Evolutionary conservation across 2,113 vertebrate genomes (phyloP).

Genomic region (Zosterops pallidus): DNA sequence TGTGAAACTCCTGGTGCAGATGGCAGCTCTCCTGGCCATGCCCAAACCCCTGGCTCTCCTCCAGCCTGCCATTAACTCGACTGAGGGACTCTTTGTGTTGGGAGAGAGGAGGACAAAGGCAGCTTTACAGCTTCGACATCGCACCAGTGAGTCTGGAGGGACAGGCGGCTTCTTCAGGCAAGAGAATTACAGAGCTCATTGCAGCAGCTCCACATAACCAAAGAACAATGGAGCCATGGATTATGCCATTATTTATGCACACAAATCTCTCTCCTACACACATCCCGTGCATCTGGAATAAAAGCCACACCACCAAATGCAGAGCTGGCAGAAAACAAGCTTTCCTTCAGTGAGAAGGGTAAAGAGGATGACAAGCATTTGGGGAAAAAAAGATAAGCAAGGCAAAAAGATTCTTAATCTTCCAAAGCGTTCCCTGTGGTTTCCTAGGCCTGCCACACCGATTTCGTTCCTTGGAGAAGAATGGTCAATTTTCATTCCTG

Average conservation of each 20-base stretch:
- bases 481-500: background rate
- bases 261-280: slow-evolving; percentile 30
- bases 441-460: background rate
- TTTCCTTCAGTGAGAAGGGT: background rate
- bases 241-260: slow-evolving; percentile 9
- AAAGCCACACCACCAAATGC: background rate
- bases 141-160: slow-evolving; percentile 26
- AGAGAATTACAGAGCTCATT: slow-evolving; percentile 65
- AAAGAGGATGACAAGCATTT: background rate
- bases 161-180: slow-evolving; percentile 56
- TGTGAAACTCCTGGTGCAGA: background rate
- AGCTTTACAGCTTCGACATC: background rate
- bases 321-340: background rate
- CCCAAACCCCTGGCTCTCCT: background rate
- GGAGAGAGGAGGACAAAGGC: slow-evolving; percentile 3
- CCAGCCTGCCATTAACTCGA: slow-evolving; percentile 15
- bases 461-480: background rate
- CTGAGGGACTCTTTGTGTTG: slow-evolving; percentile 31
- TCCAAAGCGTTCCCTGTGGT: background rate
- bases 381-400: background rate
- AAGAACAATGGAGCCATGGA: slow-evolving; percentile 30
- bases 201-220: slow-evolving; percentile 30
- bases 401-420: slow-evolving; percentile 2
- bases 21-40: background rate
- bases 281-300: slow-evolving; percentile 15